Evolutionary conservation across 2,888 invertebrate species (phyloP).

Genomic region (Schizotus pectinicornis): DNA sequence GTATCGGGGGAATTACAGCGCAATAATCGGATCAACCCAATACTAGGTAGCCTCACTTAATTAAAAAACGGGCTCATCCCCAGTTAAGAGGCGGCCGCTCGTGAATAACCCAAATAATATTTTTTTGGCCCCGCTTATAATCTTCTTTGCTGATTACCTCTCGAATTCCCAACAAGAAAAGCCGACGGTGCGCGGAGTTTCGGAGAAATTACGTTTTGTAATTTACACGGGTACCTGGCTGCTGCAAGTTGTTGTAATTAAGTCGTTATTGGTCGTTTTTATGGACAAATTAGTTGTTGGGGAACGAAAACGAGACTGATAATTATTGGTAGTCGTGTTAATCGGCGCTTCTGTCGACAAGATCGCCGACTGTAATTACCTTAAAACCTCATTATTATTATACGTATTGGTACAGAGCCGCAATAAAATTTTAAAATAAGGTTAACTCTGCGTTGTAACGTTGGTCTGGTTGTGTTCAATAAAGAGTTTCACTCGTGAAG

Average conservation of each 20-base stretch:
- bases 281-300: slow-evolving; percentile 12
- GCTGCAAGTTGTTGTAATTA: slow-evolving; percentile 8
- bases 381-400: slow-evolving; percentile 27
- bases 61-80: slow-evolving; percentile 16
- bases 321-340: slow-evolving; percentile 7
- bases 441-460: too few relatives aligned
- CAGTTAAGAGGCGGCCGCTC: too few relatives aligned
- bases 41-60: slow-evolving; percentile 18
- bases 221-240: too few relatives aligned
- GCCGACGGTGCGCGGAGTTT: too few relatives aligned
- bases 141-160: too few relatives aligned
- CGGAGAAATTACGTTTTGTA: too few relatives aligned
- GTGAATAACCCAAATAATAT: too few relatives aligned
- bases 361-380: slow-evolving; percentile 23
- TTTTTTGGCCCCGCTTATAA: too few relatives aligned
- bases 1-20: slow-evolving; percentile 18
- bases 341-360: slow-evolving; percentile 15
- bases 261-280: slow-evolving; percentile 9
- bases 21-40: slow-evolving; percentile 18
- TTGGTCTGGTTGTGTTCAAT: too few relatives aligned
- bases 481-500: too few relatives aligned
- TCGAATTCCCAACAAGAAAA: too few relatives aligned
- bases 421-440: slow-evolving; percentile 10
- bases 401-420: slow-evolving; percentile 19
- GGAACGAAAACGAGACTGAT: slow-evolving; percentile 19